Evolutionary conservation across 2,113 vertebrate genomes (phyloP).

Genomic region (Alethe diademata): DNA sequence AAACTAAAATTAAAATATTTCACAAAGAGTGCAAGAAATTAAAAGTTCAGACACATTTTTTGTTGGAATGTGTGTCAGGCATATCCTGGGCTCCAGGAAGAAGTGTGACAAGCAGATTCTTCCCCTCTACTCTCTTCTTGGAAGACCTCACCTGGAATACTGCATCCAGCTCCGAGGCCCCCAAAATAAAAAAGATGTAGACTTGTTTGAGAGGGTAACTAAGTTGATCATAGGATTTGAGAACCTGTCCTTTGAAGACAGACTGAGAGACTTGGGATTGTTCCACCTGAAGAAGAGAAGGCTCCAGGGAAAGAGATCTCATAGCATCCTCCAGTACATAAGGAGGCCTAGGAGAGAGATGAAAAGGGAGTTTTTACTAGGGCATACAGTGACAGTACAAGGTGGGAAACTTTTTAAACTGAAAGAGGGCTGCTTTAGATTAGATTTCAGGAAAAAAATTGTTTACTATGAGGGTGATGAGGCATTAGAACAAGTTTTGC

Average conservation of each 20-base stretch:
- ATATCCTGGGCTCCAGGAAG: not conserved
- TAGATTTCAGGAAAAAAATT: not conserved
- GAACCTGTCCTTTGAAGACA: not conserved
- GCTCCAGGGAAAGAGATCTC: not conserved
- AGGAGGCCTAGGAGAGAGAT: accelerated
- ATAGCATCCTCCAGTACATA: no score
- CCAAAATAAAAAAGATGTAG: not conserved
- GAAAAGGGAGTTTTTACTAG: not conserved
- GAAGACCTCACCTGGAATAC: not conserved
- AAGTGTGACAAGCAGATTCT: not conserved
- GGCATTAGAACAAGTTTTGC: not conserved
- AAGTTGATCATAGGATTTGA: not conserved
- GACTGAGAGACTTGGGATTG: not conserved
- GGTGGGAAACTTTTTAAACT: not conserved
- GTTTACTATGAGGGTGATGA: not conserved
- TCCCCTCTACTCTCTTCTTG: not conserved
- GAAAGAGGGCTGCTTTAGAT: not conserved
- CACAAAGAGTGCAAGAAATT: not conserved
- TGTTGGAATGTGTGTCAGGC: not conserved
- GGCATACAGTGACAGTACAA: not conserved
- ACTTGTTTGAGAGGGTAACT: not conserved
- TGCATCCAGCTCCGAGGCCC: accelerated
- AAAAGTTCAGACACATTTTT: not conserved
- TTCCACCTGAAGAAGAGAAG: not conserved
- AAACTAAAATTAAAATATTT: not conserved